Conservation (phyloP, 2,888 invertebrate species). For the Spatulosminthurus flaviceps region DNA sequence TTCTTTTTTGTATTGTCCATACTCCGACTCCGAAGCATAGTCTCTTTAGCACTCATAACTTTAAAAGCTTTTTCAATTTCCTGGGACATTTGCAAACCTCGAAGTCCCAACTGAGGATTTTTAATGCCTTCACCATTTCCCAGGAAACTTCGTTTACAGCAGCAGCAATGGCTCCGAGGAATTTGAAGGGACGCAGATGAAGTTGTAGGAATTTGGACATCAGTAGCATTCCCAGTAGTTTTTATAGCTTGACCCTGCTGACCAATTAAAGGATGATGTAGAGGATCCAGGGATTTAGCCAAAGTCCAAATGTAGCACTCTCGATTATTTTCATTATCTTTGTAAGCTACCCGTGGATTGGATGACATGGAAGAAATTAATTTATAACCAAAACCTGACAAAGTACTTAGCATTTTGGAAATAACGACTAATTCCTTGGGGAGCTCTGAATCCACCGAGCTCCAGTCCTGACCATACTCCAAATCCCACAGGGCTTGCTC, state of each 20-base stretch:
- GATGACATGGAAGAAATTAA: slow-evolving; percentile 24
- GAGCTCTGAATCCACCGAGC: slow-evolving; percentile 34
- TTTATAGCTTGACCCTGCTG: too few species aligned
- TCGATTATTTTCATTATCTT: slow-evolving; percentile 39
- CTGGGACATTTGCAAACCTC: neutral
- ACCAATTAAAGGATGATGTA: too few species aligned
- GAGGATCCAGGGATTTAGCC: neutral
- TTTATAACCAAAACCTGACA: slow-evolving; percentile 28
- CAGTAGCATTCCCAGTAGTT: too few species aligned
- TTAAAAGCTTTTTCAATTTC: neutral
- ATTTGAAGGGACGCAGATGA: too few species aligned
- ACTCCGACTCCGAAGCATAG: neutral
- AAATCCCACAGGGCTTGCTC: slow-evolving; percentile 20
- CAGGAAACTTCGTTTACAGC: neutral
- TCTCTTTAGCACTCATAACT: neutral
- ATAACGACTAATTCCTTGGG: slow-evolving; percentile 23
- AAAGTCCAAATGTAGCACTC: slow-evolving; percentile 44
- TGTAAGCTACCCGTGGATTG: slow-evolving; percentile 18
- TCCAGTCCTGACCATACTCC: slow-evolving; percentile 24
- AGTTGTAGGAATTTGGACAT: too few species aligned
- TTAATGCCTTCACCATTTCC: neutral
- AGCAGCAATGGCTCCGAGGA: neutral
- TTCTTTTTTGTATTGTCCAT: too few species aligned
- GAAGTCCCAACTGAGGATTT: neutral
- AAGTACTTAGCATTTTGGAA: slow-evolving; percentile 33